Evolutionary conservation across 2,797 vertebrate genomes (phyloP).

Genomic region (Gallinago stenura): DNA sequence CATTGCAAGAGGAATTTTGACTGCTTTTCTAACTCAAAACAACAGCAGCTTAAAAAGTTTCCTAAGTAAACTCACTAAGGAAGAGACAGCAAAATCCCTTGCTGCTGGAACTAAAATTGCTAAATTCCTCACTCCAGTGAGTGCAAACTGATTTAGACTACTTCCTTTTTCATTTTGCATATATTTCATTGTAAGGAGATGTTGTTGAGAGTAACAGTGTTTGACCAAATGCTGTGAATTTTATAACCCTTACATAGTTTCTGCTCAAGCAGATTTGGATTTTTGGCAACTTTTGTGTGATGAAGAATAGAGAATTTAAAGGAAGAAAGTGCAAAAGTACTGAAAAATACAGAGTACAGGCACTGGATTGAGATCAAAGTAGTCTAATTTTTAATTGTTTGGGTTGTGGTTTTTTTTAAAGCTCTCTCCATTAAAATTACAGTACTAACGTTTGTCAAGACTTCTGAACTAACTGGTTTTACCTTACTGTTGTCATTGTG

Average conservation of each 20-base stretch:
- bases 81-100: conserved; percentile 87
- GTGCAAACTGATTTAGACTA: conserved; percentile 33
- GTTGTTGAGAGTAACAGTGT: background rate
- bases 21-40: conserved; percentile 91
- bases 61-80: conserved; percentile 86
- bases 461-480: background rate
- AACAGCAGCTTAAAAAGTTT: conserved; percentile 85
- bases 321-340: background rate
- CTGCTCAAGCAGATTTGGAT: background rate
- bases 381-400: background rate
- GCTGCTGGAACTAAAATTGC: conserved; percentile 88
- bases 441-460: background rate
- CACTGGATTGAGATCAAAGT: background rate
- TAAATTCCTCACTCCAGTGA: conserved; percentile 86
- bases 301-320: background rate
- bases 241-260: background rate
- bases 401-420: background rate
- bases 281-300: background rate
- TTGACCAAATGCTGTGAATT: background rate
- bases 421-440: background rate
- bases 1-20: conserved; percentile 90
- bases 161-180: background rate
- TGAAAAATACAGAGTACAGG: background rate
- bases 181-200: background rate
- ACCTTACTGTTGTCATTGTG: background rate